Evolutionary conservation across 2,797 vertebrate genomes (phyloP).

Genomic region (Discoglossus pictus): DNA sequence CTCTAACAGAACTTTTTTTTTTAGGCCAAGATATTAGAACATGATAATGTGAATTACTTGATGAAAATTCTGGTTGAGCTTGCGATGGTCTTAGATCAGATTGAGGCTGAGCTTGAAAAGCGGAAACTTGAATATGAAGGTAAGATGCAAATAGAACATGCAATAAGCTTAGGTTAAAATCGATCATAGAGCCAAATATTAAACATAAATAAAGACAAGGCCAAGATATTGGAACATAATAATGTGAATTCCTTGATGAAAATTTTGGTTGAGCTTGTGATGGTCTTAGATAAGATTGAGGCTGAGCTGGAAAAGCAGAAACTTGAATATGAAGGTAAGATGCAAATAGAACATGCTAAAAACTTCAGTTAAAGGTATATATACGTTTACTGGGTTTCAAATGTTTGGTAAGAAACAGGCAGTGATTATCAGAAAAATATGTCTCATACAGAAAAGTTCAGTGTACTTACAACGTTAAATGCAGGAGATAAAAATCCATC

Average conservation of each 20-base stretch:
- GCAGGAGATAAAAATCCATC: no score
- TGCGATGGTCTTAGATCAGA: slow-evolving; percentile 96
- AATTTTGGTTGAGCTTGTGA: slow-evolving; percentile 92
- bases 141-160: slow-evolving; percentile 64
- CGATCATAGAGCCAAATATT: no score
- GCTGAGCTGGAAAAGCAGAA: slow-evolving; percentile 97
- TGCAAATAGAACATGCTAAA: no score
- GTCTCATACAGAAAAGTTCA: no score
- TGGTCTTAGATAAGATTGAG: slow-evolving; percentile 97
- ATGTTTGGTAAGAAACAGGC: no score
- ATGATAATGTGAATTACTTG: slow-evolving; percentile 94
- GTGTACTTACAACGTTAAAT: no score
- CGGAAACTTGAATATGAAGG: slow-evolving; percentile 96
- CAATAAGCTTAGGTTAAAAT: no score
- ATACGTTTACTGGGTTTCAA: no score
- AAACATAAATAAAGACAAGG: no score
- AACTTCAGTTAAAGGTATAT: no score
- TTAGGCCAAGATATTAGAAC: slow-evolving; percentile 96
- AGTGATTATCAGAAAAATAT: no score
- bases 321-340: slow-evolving; percentile 91
- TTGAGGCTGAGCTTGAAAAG: slow-evolving; percentile 96
- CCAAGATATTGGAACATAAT: slow-evolving; percentile 96
- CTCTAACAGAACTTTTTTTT: slow-evolving; percentile 17
- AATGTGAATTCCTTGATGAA: slow-evolving; percentile 97
- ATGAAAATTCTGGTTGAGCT: slow-evolving; percentile 96